Conservation (phyloP, 2,797 vertebrate species). For the Sternarchorhynchus goeldii region DNA sequence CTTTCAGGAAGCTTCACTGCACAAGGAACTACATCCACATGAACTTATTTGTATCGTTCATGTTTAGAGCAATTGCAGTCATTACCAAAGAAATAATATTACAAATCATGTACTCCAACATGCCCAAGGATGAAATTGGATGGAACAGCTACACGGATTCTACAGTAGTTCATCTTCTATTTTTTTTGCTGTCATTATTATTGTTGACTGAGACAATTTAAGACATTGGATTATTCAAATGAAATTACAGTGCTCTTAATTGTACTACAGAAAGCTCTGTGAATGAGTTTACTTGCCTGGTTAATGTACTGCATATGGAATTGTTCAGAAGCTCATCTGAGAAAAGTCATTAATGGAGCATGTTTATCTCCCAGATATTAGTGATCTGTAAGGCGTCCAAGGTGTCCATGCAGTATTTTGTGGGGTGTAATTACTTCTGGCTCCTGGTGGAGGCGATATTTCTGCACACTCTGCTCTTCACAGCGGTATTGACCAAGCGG, state of each 20-base stretch:
- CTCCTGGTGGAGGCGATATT: conserved; percentile 93
- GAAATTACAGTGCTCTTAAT: not conserved
- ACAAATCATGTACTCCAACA: conserved; percentile 77
- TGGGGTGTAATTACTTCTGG: conserved; percentile 92
- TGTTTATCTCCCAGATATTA: conserved; percentile 69
- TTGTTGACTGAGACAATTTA: not conserved
- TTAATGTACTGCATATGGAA: not conserved
- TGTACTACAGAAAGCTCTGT: not conserved
- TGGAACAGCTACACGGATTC: conserved; percentile 83
- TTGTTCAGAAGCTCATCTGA: not conserved
- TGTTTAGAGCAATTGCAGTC: conserved; percentile 82
- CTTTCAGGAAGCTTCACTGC: conserved; percentile 92
- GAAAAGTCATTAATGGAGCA: not conserved
- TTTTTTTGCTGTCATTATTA: conserved; percentile 2
- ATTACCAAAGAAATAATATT: conserved; percentile 84
- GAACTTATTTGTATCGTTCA: conserved; percentile 95
- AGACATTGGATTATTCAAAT: not conserved
- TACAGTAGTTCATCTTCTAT: conserved; percentile 68
- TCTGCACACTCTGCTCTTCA: conserved; percentile 86
- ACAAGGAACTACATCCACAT: conserved; percentile 98
- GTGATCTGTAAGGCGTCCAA: conserved; percentile 83
- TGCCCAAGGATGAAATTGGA: conserved; percentile 77
- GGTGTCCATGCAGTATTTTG: conserved; percentile 89
- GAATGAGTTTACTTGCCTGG: not conserved
- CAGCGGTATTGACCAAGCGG: conserved; percentile 82